Percentiles rank a stretch among this genome's conserved stretches.
These are phyloP conservation scores for Eucidaris tribuloides DNA, from an alignment of 35 echinoderm and acorn worm genomes.

Conservation along the genomic window DNA sequence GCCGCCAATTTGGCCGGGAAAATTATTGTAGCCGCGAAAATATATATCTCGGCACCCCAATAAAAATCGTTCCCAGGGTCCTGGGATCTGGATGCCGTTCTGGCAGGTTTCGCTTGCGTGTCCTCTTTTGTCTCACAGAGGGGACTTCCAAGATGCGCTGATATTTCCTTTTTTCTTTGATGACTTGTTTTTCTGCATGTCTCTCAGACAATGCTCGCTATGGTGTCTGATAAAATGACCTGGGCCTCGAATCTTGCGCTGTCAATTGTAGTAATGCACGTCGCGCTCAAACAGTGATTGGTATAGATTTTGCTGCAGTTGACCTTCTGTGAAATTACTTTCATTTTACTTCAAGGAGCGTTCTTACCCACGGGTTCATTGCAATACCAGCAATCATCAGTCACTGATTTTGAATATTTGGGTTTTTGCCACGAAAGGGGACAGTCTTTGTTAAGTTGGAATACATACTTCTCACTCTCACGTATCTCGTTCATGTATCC, in stretches of 20 bases:
- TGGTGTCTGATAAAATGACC: conserved; percentile 16
- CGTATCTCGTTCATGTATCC: conserved; percentile 22
- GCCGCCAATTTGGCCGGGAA: too few species aligned
- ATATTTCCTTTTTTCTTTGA: too few species aligned
- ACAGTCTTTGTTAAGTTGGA: conserved; percentile 24
- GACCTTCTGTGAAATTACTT: conserved; percentile 12
- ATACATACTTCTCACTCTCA: conserved; percentile 11
- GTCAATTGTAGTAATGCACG: conserved; percentile 21
- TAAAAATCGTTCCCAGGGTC: too few species aligned
- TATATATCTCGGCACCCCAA: too few species aligned
- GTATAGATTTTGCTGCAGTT: conserved; percentile 5
- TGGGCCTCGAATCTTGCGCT: conserved; percentile 18
- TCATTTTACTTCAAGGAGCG: conserved; percentile 20
- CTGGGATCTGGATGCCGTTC: too few species aligned
- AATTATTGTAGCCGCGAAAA: too few species aligned
- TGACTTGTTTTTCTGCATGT: too few species aligned
- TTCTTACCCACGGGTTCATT: background rate
- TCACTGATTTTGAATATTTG: background rate
- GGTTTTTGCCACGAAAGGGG: conserved; percentile 5
- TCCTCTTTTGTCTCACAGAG: too few species aligned
- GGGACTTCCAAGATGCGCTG: too few species aligned
- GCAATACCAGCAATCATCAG: conserved; percentile 3
- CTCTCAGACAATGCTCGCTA: too few species aligned
- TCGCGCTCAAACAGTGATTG: conserved; percentile 23
- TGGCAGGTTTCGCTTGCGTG: too few species aligned